A percentile compares a stretch with the other conserved stretches of the same genome.
These are phyloP conservation scores for Fundulus diaphanus DNA, from an alignment of 2,797 vertebrate species.

Conservation along the genomic window DNA sequence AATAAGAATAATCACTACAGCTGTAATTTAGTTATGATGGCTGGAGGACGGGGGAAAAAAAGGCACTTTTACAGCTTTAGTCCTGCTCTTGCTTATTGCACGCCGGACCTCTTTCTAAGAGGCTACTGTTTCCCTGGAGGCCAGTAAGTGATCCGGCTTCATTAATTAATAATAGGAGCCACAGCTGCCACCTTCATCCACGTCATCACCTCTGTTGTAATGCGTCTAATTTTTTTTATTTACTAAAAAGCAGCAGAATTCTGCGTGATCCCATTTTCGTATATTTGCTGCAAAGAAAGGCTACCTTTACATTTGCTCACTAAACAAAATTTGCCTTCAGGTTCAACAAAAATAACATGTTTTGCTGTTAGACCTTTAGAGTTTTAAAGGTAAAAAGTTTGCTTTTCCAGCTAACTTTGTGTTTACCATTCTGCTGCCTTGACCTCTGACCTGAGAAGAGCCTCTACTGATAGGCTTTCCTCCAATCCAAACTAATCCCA, in stretches of 20 bases:
- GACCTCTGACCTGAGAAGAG: conserved; percentile 26
- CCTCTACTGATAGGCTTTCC: conserved; percentile 9
- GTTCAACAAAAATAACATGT: background rate
- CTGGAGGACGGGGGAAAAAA: background rate
- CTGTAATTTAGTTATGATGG: background rate
- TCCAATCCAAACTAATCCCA: conserved; percentile 34
- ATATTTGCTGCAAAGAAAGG: background rate
- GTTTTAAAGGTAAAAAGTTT: background rate
- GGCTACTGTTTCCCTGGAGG: conserved; percentile 69
- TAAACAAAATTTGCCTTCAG: background rate
- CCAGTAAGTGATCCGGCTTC: conserved; percentile 73
- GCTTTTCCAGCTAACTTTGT: background rate
- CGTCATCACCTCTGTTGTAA: conserved; percentile 15
- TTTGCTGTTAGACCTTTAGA: background rate
- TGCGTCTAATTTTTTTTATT: conserved; percentile 42
- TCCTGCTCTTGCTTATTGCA: conserved; percentile 21
- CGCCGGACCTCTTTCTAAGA: conserved; percentile 46
- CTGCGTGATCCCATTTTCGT: conserved; percentile 1
- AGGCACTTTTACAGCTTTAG: conserved; percentile 3
- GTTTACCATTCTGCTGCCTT: background rate
- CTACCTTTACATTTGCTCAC: background rate
- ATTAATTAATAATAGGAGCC: conserved; percentile 74
- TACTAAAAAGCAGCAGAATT: conserved; percentile 21
- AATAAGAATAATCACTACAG: background rate
- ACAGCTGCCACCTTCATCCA: conserved; percentile 29